These are phyloP conservation scores for Mus caroli DNA, from an alignment of 2,797 vertebrate genomes.

Conservation along the genomic window DNA sequence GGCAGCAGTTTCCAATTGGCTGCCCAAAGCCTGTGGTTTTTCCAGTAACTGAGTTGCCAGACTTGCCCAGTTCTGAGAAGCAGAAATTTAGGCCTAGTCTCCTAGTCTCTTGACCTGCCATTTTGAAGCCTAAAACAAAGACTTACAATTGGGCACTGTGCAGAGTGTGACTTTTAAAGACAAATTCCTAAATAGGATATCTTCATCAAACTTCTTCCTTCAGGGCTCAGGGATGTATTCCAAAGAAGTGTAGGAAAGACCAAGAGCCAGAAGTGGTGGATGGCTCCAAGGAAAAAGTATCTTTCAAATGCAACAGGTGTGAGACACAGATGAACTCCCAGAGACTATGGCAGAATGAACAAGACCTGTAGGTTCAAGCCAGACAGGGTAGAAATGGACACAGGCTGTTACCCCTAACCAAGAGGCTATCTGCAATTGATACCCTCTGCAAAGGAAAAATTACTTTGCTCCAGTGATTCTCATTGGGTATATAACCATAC, in stretches of 20 bases:
- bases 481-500: neutral
- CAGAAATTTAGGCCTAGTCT: too few relatives aligned
- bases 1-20: too few relatives aligned
- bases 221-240: neutral
- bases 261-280: neutral
- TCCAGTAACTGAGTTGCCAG: too few relatives aligned
- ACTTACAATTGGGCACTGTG: neutral
- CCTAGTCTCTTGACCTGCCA: too few relatives aligned
- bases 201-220: neutral
- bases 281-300: neutral
- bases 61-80: too few relatives aligned
- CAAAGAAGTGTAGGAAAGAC: neutral
- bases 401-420: neutral
- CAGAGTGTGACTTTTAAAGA: neutral
- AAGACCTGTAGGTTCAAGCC: neutral
- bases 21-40: too few relatives aligned
- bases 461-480: neutral
- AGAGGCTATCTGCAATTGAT: neutral
- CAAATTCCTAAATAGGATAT: neutral
- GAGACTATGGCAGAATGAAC: neutral
- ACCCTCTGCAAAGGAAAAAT: neutral
- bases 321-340: neutral
- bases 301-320: neutral
- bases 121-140: neutral
- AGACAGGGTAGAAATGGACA: neutral